Conservation (phyloP, 1,140 invertebrate species). For the Subanguina moxae region DNA sequence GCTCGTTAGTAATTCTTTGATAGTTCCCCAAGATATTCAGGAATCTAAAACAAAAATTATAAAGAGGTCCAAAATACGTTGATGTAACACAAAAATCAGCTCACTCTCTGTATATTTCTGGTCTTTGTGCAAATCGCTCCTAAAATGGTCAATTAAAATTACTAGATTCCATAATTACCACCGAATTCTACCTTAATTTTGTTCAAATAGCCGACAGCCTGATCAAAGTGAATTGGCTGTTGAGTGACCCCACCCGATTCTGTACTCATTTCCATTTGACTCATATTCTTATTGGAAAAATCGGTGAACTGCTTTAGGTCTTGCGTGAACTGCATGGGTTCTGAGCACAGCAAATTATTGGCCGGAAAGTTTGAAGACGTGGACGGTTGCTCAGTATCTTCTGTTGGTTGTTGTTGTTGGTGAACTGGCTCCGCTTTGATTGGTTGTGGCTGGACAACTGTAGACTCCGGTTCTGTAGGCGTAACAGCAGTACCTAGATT, state of each 20-base stretch:
- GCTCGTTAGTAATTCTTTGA: conserved; percentile 13
- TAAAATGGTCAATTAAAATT: neutral
- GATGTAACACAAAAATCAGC: neutral
- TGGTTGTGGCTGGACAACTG: no score
- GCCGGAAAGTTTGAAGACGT: neutral
- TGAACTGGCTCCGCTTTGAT: no score
- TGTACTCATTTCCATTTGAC: no score
- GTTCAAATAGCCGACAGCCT: conserved; percentile 34
- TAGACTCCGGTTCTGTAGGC: no score
- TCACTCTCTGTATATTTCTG: conserved; percentile 31
- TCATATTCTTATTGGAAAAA: no score
- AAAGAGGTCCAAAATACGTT: no score
- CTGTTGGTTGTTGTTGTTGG: neutral
- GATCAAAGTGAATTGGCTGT: conserved; percentile 32
- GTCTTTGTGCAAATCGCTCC: conserved; percentile 30
- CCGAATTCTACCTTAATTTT: conserved; percentile 23
- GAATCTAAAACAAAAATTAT: conserved; percentile 5
- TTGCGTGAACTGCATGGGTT: neutral
- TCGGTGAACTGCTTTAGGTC: no score
- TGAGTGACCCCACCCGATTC: neutral
- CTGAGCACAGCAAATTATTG: neutral
- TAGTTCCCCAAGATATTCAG: conserved; percentile 32
- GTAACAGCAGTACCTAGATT: no score
- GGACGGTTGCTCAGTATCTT: neutral
- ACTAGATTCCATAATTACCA: neutral